Evolutionary conservation across 1,140 invertebrate species (phyloP), one percentile per base, ranked within the genome.

Genomic region (Drosophila arizonae): DNA sequence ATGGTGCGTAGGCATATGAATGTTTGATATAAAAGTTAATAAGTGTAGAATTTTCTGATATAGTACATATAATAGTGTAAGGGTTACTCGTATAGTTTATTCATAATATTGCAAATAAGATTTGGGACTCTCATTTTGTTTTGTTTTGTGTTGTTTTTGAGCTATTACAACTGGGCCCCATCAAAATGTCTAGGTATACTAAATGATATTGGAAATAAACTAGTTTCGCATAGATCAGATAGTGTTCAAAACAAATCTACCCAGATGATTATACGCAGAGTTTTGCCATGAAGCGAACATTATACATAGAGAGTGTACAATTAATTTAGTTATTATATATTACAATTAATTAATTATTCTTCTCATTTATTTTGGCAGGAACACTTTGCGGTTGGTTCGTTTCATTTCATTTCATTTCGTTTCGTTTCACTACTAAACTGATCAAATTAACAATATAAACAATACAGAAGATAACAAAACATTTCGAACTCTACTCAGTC

Each of bases 61-160:
- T 68, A 68, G 54, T 71, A 66, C 43, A 79, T 63, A 66, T 66
- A 74, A 61, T 48, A 46, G 48, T 72, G 6, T 54, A 58, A 50
- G 51, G 41, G 69, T 52, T 72, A 58, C 17, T 67, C 33, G 45
- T 63, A 60, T 52, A 79, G 58, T 63, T 79, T 73, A 72, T 67
- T 17, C 64, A 52, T 84, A 84, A 84, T 84, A 84, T 84, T 84
- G 80, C 80, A 84, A 60, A 70, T 1, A 55, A 30, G 33, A 21
- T 67, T 57, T 55, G 64, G 76, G 67, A 72, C 55, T 72, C 33
- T 54, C 13, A 33, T 30, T 26, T 46, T 45, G 43, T 26, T 55
- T 73, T 17, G 6, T 9, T 52, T 45, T 39, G 4, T 8, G 6
- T 33, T 33, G 10, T 39, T 11, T 43, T 56, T 33, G 33, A 43